phyloP scores from a whole-genome alignment of 2,113 vertebrate genomes.

The Mastomys coucha region DNA sequence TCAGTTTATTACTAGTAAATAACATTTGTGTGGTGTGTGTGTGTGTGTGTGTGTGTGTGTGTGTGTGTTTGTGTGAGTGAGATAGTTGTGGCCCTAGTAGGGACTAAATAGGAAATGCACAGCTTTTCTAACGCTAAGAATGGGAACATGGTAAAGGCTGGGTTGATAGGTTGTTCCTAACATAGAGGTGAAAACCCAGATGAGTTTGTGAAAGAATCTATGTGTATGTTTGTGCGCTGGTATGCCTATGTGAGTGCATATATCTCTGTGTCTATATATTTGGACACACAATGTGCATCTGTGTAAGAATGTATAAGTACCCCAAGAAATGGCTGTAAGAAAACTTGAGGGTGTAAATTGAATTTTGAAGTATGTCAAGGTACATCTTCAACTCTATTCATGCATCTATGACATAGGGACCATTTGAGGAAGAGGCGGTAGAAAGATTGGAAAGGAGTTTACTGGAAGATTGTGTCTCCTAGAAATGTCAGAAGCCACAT shows the following conservation, averaged over 20 bases:
- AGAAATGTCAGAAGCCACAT: background rate
- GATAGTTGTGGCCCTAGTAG: rapidly evolving
- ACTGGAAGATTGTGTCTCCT: background rate
- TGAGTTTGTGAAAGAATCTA: no score
- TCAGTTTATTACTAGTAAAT: background rate
- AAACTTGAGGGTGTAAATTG: background rate
- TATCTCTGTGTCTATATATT: background rate
- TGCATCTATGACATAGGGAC: background rate
- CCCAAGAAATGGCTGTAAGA: background rate
- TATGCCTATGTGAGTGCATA: no score
- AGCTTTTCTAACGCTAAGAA: background rate
- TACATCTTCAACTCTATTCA: background rate
- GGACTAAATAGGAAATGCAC: background rate
- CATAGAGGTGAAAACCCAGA: background rate
- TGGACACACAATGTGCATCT: background rate
- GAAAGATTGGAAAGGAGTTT: background rate
- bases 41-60: background rate
- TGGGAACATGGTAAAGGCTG: background rate
- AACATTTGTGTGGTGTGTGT: background rate
- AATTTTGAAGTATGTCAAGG: background rate
- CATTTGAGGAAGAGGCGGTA: background rate
- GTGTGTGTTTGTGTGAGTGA: background rate
- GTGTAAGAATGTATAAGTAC: background rate
- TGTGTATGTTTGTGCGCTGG: no score
- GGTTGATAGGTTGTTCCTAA: no score